A percentile compares a stretch with the other conserved stretches of the same genome.
These are phyloP conservation scores for Dicrurus megarhynchus DNA, from an alignment of 2,113 vertebrate genomes.

Conservation along the genomic window DNA sequence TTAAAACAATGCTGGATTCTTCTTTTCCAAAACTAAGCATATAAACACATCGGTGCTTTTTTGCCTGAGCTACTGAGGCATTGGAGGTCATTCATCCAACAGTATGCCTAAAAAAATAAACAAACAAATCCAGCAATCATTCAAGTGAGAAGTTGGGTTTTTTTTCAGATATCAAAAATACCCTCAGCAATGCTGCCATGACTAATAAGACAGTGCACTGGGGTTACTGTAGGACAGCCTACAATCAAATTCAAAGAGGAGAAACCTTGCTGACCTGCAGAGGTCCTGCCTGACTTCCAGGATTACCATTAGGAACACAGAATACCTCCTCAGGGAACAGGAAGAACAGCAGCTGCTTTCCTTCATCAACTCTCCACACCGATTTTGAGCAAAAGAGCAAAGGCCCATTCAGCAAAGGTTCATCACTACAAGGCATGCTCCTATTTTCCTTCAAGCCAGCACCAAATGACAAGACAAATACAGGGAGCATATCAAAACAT, in stretches of 20 bases:
- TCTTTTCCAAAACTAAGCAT: constrained; percentile 26
- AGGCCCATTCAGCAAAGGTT: not conserved
- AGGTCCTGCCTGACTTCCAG: not conserved
- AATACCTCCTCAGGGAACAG: not conserved
- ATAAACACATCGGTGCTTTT: not conserved
- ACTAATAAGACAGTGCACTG: not conserved
- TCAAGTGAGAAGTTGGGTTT: not conserved
- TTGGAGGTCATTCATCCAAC: constrained; percentile 40
- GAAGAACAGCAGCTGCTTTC: not conserved
- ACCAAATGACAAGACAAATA: not conserved
- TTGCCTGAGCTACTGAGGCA: constrained; percentile 10
- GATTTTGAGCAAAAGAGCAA: not conserved
- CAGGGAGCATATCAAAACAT: not conserved
- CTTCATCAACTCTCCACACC: not conserved
- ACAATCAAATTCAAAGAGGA: not conserved
- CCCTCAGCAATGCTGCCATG: not conserved
- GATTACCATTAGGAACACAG: not conserved
- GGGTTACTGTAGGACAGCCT: not conserved
- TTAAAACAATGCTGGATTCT: not conserved
- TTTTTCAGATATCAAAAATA: not conserved
- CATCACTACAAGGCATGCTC: not conserved
- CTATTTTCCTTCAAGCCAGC: not conserved
- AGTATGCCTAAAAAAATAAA: constrained; percentile 31
- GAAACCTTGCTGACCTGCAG: not conserved
- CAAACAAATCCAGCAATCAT: constrained; percentile 14